phyloP scores from a whole-genome alignment of 2,888 invertebrate genomes.

The Drosophila neonasuta region DNA sequence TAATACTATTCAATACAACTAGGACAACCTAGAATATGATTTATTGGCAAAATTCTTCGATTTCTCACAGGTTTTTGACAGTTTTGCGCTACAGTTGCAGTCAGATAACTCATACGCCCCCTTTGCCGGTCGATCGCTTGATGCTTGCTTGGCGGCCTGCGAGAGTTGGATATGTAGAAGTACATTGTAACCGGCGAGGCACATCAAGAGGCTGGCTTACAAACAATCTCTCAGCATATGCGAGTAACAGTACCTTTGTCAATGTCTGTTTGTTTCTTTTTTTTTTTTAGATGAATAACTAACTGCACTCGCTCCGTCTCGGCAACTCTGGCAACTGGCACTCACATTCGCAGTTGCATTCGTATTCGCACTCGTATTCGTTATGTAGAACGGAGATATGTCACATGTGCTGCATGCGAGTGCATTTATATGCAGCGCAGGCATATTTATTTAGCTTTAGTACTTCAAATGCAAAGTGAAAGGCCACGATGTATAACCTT shows the following conservation, averaged over 20 bases:
- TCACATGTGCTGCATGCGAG: slow-evolving; percentile 64
- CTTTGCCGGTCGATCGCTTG: slow-evolving; percentile 25
- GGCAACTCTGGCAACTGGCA: slow-evolving; percentile 13
- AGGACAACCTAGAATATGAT: slow-evolving; percentile 45
- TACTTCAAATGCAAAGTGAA: slow-evolving; percentile 75
- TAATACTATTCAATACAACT: slow-evolving; percentile 28
- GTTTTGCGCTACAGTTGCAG: slow-evolving; percentile 45
- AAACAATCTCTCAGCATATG: slow-evolving; percentile 40
- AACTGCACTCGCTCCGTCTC: slow-evolving; percentile 29
- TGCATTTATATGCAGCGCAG: slow-evolving; percentile 51
- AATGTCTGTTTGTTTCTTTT: slow-evolving; percentile 54
- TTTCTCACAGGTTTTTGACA: slow-evolving; percentile 59
- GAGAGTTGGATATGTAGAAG: neutral
- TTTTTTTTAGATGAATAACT: slow-evolving; percentile 55
- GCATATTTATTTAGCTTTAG: slow-evolving; percentile 57
- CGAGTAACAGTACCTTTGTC: slow-evolving; percentile 66
- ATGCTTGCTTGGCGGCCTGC: slow-evolving; percentile 8
- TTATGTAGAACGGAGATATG: slow-evolving; percentile 67
- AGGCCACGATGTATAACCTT: slow-evolving; percentile 76
- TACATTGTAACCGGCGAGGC: slow-evolving; percentile 18
- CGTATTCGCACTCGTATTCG: slow-evolving; percentile 23
- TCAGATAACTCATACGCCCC: slow-evolving; percentile 54
- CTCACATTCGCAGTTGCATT: slow-evolving; percentile 14
- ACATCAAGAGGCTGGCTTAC: slow-evolving; percentile 40
- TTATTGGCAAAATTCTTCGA: slow-evolving; percentile 46